These are phyloP conservation scores for Pelodytes ibericus DNA, from an alignment of 2,797 vertebrate species.

Conservation along the genomic window DNA sequence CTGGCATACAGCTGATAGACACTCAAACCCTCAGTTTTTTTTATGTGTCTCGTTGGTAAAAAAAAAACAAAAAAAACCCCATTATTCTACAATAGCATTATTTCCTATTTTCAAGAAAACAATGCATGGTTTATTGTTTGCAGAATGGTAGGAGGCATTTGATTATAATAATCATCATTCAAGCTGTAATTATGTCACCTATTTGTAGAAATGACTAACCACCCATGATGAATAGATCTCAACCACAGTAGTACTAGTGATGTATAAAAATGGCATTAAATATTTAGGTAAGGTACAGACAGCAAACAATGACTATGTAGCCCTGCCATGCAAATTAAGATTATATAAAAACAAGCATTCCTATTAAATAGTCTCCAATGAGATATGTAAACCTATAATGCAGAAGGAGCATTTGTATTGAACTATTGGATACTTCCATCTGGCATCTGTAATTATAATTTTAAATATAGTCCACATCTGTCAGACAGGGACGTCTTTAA, in stretches of 20 bases:
- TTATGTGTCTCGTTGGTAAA: background rate
- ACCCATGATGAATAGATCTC: background rate
- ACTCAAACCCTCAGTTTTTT: background rate
- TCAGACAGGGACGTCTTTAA: too few species aligned
- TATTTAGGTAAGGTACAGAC: background rate
- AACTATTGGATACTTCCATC: too few species aligned
- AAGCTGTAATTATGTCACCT: background rate
- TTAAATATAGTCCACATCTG: too few species aligned
- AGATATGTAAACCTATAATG: background rate
- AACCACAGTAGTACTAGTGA: background rate
- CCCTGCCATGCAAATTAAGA: background rate
- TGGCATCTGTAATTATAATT: too few species aligned
- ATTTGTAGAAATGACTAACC: constrained; percentile 1
- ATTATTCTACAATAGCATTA: background rate
- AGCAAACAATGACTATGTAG: background rate
- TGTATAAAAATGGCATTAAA: background rate
- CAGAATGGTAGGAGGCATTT: background rate
- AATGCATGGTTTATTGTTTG: background rate
- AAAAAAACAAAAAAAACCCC: background rate
- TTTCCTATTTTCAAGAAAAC: background rate
- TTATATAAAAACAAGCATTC: background rate
- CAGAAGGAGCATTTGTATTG: too few species aligned
- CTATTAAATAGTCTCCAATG: background rate
- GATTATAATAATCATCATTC: constrained; percentile 4
- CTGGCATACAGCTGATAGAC: background rate